These are phyloP conservation scores for Hafferia zeledoni DNA, from an alignment of 2,797 vertebrate genomes.

Conservation along the genomic window DNA sequence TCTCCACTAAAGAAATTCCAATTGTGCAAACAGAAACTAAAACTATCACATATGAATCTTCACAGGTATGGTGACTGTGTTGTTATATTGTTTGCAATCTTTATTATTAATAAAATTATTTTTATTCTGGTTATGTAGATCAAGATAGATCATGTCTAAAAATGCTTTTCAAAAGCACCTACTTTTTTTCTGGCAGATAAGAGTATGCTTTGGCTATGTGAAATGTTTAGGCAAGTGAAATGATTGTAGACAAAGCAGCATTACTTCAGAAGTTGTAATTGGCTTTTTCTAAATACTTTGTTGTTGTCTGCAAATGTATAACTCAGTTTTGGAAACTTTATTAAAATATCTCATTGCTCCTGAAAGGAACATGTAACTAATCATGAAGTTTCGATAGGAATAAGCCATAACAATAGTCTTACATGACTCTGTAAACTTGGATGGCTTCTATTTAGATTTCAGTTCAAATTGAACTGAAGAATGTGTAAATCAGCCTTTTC, in stretches of 20 bases:
- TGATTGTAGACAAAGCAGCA: not conserved
- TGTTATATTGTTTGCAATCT: not conserved
- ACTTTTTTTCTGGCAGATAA: not conserved
- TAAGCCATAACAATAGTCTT: not conserved
- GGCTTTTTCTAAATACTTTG: too few relatives aligned
- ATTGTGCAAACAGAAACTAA: conserved; percentile 99
- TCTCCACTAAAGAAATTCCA: conserved; percentile 98
- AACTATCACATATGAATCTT: conserved; percentile 98
- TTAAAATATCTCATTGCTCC: not conserved
- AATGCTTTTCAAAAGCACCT: not conserved
- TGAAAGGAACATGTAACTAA: not conserved
- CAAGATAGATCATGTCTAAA: not conserved
- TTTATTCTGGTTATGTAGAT: not conserved
- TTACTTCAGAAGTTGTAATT: not conserved
- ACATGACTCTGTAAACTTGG: not conserved
- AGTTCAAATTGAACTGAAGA: not conserved
- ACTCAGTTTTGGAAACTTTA: not conserved
- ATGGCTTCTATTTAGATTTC: not conserved
- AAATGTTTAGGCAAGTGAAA: not conserved
- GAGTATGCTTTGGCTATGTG: not conserved
- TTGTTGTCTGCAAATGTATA: not conserved
- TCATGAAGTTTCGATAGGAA: not conserved
- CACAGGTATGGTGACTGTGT: conserved; percentile 83
- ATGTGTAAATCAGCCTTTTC: not conserved
- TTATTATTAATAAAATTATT: too few relatives aligned